phyloP scores from a whole-genome alignment of 37 sponge, comb jelly and placozoan species.

The Spongilla lacustris region DNA sequence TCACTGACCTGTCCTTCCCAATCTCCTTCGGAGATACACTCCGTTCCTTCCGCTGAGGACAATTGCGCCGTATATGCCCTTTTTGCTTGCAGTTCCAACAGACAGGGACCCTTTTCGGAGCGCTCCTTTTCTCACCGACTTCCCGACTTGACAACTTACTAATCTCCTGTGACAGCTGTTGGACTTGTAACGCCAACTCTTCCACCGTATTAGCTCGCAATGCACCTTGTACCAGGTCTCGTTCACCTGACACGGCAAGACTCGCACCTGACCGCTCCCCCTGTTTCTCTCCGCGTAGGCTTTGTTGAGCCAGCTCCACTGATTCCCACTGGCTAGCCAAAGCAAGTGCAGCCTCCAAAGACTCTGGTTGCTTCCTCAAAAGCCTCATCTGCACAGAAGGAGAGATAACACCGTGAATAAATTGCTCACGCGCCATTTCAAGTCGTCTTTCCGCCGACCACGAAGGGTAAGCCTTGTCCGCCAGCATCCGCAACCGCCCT shows the following conservation, averaged over 20 bases:
- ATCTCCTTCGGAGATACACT: too few species aligned
- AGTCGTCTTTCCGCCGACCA: slow-evolving; percentile 9
- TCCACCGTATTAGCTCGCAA: not conserved
- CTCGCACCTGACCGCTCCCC: too few species aligned
- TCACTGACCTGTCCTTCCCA: not conserved
- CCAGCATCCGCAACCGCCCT: slow-evolving; percentile 3
- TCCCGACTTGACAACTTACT: not conserved
- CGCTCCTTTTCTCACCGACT: not conserved
- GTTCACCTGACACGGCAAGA: not conserved
- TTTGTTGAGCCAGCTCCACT: slow-evolving; percentile 16
- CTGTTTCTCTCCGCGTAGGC: not conserved
- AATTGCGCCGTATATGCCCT: slow-evolving; percentile 17
- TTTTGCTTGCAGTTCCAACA: slow-evolving; percentile 15
- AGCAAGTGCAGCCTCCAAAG: slow-evolving; percentile 10
- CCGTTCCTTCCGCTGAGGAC: slow-evolving; percentile 6
- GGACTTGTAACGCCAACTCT: slow-evolving; percentile 11
- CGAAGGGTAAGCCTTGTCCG: slow-evolving; percentile 18
- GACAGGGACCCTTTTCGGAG: not conserved
- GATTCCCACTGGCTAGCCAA: not conserved
- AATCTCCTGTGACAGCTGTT: slow-evolving; percentile 3
- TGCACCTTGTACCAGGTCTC: not conserved
- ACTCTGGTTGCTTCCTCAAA: slow-evolving; percentile 15
- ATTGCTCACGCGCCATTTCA: slow-evolving; percentile 8
- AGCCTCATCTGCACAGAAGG: slow-evolving; percentile 19
- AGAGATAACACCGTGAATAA: slow-evolving; percentile 16